A percentile compares a stretch with the other conserved stretches of the same genome.
Evolutionary conservation across 2,888 invertebrate genomes (phyloP).

Genomic region (Pseudococcus longispinus): DNA sequence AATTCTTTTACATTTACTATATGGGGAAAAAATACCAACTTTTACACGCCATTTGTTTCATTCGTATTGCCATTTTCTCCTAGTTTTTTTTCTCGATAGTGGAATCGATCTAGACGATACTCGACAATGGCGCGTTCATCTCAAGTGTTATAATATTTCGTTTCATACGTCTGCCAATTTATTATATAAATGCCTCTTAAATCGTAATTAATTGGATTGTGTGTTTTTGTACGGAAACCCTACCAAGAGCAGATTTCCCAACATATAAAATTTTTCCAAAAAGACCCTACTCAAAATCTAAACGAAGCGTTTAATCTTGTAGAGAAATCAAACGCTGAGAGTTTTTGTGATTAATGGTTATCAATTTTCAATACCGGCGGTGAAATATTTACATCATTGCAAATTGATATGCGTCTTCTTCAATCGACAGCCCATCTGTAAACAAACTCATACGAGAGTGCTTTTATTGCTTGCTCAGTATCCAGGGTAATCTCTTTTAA

Average conservation of each 20-base stretch:
- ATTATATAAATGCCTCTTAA: background rate
- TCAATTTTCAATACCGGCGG: background rate
- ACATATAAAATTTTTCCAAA: background rate
- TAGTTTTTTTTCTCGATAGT: background rate
- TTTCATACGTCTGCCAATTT: background rate
- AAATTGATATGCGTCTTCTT: background rate
- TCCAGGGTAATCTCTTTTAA: background rate
- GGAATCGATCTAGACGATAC: background rate
- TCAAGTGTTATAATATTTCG: background rate
- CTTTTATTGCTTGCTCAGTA: background rate
- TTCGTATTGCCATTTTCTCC: background rate
- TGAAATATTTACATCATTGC: conserved; percentile 5
- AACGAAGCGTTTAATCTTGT: background rate
- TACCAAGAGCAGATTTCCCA: background rate
- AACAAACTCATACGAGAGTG: background rate
- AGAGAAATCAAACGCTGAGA: background rate
- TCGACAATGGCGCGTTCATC: background rate
- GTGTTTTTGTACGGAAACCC: background rate
- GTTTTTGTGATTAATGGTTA: conserved; percentile 7
- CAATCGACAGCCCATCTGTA: background rate
- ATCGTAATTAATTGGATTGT: background rate
- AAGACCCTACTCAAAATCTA: background rate
- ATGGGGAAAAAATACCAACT: background rate
- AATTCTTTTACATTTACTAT: background rate
- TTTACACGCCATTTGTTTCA: background rate